These are phyloP conservation scores for Mycetomoellerius zeteki DNA, from an alignment of 1,140 invertebrate species.

Conservation along the genomic window DNA sequence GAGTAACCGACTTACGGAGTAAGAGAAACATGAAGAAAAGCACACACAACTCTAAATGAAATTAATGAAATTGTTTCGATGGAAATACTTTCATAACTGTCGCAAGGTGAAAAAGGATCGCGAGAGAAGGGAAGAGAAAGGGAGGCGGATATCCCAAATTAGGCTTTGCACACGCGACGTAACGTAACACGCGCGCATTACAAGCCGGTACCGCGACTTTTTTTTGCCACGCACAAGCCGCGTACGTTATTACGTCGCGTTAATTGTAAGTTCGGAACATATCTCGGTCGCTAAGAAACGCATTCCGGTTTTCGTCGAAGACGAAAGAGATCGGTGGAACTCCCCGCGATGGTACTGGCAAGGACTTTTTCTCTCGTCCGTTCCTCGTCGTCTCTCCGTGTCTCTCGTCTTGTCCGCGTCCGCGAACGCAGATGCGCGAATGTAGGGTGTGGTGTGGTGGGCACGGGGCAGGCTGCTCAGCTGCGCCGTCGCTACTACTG, in stretches of 20 bases:
- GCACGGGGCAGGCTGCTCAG: constrained; percentile 15
- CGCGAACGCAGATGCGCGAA: constrained; percentile 60
- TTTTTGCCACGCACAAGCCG: constrained; percentile 13
- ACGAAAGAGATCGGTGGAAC: constrained; percentile 62
- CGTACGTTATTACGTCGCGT: constrained; percentile 62
- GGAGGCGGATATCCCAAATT: constrained; percentile 49
- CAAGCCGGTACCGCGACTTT: constrained; percentile 28
- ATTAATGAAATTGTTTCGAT: constrained; percentile 1
- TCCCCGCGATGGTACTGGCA: constrained; percentile 63
- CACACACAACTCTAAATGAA: not conserved
- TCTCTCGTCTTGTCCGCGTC: constrained; percentile 24
- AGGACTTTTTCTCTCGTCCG: constrained; percentile 60
- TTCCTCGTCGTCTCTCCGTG: constrained; percentile 1
- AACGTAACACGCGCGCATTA: constrained; percentile 33
- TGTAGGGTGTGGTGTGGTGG: constrained; percentile 41
- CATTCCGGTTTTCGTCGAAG: constrained; percentile 68
- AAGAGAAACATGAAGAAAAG: constrained; percentile 4
- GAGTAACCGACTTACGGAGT: not conserved
- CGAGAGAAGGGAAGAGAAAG: not conserved
- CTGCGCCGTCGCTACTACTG: constrained; percentile 8
- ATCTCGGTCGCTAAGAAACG: constrained; percentile 58
- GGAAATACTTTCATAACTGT: constrained; percentile 21
- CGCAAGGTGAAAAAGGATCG: constrained; percentile 25
- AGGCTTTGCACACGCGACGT: constrained; percentile 47
- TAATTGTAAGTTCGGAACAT: constrained; percentile 69